Evolutionary conservation across 2,888 invertebrate genomes (phyloP), one percentile per base, ranked within the genome.

Genomic region (Diaperis boleti): DNA sequence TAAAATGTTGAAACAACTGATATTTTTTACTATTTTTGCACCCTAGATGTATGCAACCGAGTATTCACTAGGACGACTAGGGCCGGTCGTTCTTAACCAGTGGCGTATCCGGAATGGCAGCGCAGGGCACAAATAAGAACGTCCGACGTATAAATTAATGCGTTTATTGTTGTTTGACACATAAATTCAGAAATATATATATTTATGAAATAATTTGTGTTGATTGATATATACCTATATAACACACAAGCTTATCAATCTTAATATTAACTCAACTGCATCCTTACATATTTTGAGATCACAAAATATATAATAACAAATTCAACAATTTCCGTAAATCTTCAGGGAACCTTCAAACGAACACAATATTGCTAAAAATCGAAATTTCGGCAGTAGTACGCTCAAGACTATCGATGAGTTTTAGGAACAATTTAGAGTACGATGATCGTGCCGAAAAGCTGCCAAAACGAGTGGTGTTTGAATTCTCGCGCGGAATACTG

Each of bases 231-330:
- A 71, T 72, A 70, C 70, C 59, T 67, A 59, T 65, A 54, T 63
- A 63, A 69, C 64, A 64, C 68, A 64, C 64, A 66, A 59, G 49
- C 70, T 69, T 71, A 71, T 69, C 71, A 68, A 71, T 67, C 59
- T 63, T 61, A 66, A 62, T 71, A 72, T 73, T 75, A 74, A 56
- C 50, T 78, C 76, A 80, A 79, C 79, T 77, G 77, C 76, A 78
- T 78, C 72, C 76, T 78, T 79, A 79, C 78, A 78, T 79, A 79
- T 80, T 79, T 79, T 81, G 81, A 81, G 81, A 81, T 81, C 81
- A 81, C 81, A 81, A 81, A 81, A 81, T 79, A 80, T 78, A 79
- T 79, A 78, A 76, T 79, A 79, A 80, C 79, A 80, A 79, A 79
- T 79, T 77, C 74, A 80, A 79, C 79, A 79, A 78, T 78, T 72